Conservation (phyloP, 1,140 invertebrate species). For the Diuraphis noxia region DNA sequence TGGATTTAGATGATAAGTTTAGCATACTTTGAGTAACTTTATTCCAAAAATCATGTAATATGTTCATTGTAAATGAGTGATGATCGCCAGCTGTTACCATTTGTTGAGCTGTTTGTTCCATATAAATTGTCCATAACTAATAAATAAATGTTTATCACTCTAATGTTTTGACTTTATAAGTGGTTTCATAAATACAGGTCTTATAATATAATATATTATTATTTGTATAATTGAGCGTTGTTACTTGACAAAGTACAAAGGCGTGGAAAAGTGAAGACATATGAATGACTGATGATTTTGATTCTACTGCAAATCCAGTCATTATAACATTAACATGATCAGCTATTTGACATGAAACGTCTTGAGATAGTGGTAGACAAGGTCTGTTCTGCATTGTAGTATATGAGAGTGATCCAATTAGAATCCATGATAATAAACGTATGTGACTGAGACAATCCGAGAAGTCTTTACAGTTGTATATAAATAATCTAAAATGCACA, state of each 20-base stretch:
- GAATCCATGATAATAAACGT: conserved; percentile 90
- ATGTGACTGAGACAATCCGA: conserved; percentile 94
- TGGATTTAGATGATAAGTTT: conserved; percentile 90
- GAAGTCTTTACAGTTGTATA: conserved; percentile 83
- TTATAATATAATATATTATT: neutral
- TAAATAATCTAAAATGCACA: conserved; percentile 37
- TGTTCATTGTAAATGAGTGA: conserved; percentile 74
- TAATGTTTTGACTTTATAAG: neutral
- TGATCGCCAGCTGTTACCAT: conserved; percentile 70
- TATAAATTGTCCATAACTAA: conserved; percentile 96
- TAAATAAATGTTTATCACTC: conserved; percentile 54
- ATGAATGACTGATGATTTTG: conserved; percentile 84
- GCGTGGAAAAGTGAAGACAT: conserved; percentile 88
- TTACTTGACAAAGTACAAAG: conserved; percentile 78
- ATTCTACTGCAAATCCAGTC: conserved; percentile 94
- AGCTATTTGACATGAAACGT: conserved; percentile 92
- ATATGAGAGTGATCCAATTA: conserved; percentile 91
- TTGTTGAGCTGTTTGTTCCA: conserved; percentile 82
- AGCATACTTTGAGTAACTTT: conserved; percentile 95
- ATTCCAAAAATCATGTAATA: conserved; percentile 98
- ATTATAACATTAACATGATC: conserved; percentile 96
- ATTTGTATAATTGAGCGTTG: neutral
- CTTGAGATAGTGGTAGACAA: conserved; percentile 89
- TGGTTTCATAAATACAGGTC: no score
- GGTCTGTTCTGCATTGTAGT: conserved; percentile 68